These are phyloP conservation scores for Scartelaos histophorus DNA, from an alignment of 2,113 vertebrate genomes.

Conservation along the genomic window DNA sequence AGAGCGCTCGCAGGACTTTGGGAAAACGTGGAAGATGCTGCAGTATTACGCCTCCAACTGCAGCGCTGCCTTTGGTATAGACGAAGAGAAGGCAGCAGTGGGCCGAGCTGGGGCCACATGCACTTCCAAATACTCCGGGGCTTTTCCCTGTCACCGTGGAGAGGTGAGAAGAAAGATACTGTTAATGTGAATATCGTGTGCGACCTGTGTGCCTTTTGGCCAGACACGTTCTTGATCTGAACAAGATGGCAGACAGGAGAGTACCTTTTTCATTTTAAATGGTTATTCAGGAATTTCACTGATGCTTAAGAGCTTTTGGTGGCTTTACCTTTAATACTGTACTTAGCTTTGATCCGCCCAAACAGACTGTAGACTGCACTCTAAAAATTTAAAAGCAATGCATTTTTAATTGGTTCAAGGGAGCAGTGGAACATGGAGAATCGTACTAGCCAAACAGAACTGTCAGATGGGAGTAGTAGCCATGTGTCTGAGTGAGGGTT, in stretches of 20 bases:
- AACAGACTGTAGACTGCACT: background rate
- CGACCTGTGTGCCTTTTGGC: background rate
- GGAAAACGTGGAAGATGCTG: conserved; percentile 86
- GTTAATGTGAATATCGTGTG: background rate
- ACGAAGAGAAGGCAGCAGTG: conserved; percentile 64
- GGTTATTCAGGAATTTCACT: background rate
- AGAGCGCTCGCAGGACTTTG: conserved; percentile 94
- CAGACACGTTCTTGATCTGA: background rate
- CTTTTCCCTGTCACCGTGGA: conserved; percentile 89
- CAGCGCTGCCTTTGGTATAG: conserved; percentile 82
- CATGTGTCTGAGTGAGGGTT: conserved; percentile 50
- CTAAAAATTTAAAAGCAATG: background rate
- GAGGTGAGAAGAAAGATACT: conserved; percentile 81
- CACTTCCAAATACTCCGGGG: conserved; percentile 90
- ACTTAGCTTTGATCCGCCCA: background rate
- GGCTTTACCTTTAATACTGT: background rate
- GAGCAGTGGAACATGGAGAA: conserved; percentile 32
- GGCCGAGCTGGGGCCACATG: conserved; percentile 80
- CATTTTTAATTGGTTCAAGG: background rate
- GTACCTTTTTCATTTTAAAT: background rate
- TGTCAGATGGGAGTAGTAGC: conserved; percentile 30
- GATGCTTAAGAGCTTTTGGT: conserved; percentile 1
- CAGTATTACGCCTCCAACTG: conserved; percentile 92
- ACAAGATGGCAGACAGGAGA: background rate
- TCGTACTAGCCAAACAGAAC: background rate